Evolutionary conservation across 2,797 vertebrate species (phyloP).

Genomic region (Apodemus agrarius): DNA sequence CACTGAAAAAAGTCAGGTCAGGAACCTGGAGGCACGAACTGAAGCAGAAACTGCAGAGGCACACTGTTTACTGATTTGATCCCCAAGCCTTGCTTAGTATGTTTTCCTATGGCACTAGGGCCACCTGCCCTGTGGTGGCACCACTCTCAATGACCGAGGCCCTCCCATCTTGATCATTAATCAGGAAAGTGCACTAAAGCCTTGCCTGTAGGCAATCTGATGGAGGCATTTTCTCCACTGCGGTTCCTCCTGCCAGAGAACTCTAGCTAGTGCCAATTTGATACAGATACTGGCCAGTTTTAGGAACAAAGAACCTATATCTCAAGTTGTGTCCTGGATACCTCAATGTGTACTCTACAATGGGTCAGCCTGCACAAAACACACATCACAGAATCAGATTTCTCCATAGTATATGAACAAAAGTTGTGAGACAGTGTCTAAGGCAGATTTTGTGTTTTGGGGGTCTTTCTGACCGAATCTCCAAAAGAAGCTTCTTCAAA

Average conservation of each 20-base stretch:
- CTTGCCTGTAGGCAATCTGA: not conserved
- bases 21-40: not conserved
- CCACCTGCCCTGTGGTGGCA: not conserved
- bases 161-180: not conserved
- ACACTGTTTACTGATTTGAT: not conserved
- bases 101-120: not conserved
- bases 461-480: not conserved
- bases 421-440: not conserved
- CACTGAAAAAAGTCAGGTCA: not conserved
- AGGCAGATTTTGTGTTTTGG: not conserved
- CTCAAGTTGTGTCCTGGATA: slow-evolving; percentile 9
- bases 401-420: slow-evolving; percentile 19
- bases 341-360: not conserved
- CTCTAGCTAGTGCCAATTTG: not conserved
- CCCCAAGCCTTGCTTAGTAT: not conserved
- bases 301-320: not conserved
- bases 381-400: not conserved
- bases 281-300: not conserved
- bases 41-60: not conserved
- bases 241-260: not conserved
- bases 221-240: not conserved
- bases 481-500: not conserved
- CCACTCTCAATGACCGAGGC: not conserved
- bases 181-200: not conserved
- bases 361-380: not conserved